Conservation (phyloP, 2,797 vertebrate genomes). For the Pangasius djambal region DNA sequence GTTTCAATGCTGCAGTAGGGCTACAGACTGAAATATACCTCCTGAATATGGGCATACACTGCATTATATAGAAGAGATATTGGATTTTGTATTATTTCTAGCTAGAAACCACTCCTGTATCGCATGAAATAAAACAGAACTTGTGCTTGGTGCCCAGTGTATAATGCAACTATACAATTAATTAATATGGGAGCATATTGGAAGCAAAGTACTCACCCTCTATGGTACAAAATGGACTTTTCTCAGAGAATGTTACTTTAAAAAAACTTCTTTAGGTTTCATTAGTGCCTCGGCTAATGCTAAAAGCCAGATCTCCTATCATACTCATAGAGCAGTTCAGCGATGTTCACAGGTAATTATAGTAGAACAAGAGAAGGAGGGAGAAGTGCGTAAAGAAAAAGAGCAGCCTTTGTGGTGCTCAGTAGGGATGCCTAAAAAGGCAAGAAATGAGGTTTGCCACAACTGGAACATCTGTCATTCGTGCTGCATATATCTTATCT, state of each 20-base stretch:
- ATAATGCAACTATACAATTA: background rate
- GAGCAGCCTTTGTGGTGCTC: conserved; percentile 38
- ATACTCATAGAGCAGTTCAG: conserved; percentile 47
- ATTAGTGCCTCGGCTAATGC: background rate
- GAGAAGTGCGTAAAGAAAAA: conserved; percentile 25
- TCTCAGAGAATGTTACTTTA: background rate
- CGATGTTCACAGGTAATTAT: conserved; percentile 48
- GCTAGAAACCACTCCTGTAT: background rate
- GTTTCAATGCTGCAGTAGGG: background rate
- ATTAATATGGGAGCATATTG: background rate
- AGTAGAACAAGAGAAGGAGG: conserved; percentile 28
- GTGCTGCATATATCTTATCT: background rate
- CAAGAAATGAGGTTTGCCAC: conserved; percentile 12
- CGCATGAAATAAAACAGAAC: background rate
- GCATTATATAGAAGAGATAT: background rate
- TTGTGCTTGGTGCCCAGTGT: background rate
- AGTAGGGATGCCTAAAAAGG: conserved; percentile 32
- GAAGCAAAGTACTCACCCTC: background rate
- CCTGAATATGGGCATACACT: background rate
- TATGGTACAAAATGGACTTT: background rate
- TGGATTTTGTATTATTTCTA: background rate
- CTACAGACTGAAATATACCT: background rate
- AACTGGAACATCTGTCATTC: conserved; percentile 44
- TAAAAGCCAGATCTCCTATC: conserved; percentile 23
- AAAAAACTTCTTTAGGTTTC: background rate